Evolutionary conservation across 2,113 vertebrate genomes (phyloP), one percentile per base, ranked within the genome.

Genomic region (Pseudolaguvia tuberculata): DNA sequence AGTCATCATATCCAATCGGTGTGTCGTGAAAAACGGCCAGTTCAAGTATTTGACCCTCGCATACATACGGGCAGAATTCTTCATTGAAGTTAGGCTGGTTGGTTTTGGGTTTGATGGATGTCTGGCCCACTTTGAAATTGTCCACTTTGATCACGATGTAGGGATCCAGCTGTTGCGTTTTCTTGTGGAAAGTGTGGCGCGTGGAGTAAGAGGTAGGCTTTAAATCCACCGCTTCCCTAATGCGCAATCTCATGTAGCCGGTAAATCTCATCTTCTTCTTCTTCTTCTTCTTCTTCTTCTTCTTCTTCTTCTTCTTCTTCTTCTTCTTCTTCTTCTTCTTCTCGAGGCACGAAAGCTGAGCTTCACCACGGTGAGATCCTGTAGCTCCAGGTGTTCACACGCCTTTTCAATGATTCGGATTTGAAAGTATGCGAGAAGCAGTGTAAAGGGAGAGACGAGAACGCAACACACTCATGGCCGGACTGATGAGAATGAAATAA

Each of bases 111-210:
- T 95, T 97, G 83, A 93, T 93, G 86, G 89, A 91, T 17, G 97
- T 99, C 81, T 96, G 96, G 65, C 95, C 96, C 5, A 98, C 90
- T 25, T 95, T 95, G 61, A 84, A 85, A 82, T 97, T 93, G 86
- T 99, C 96, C 85, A 99, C 94, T 81, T 95, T 98, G 79, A 98
- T 85, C 10, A 96, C 92, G 48, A 98, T 91, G 86, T 98, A 99
- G 2, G 97, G 97, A 81, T 98, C 95, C 89, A 99, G 82, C 5
- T 90, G 77, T 8, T 75, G 58, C 47, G 90, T 78, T 62, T 92
- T 85, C 75, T 93, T 96, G 86, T 93, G 92, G n/a, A 94, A 90
- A 1, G 94, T 91, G 87, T 99, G 95, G 2, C 97, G 91, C 52
- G 92, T 88, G 20, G 96, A 96, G 89, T 90, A 93, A 72, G 90